Evolutionary conservation across 2,797 vertebrate genomes (phyloP).

Genomic region (Urophycis tenuis): DNA sequence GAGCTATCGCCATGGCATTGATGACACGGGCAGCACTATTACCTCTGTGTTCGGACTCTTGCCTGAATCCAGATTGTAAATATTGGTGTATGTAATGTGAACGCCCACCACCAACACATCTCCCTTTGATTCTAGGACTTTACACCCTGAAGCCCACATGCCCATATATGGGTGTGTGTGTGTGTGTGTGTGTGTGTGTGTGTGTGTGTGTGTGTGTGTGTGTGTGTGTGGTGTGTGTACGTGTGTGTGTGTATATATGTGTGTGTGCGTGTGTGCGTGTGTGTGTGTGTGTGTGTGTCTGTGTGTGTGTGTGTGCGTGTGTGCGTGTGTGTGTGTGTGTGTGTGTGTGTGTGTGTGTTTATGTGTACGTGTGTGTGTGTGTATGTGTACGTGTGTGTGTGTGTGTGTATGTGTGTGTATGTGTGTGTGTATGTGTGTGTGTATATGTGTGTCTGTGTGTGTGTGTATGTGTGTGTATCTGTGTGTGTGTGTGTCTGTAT

Average conservation of each 20-base stretch:
- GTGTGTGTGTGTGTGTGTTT: slow-evolving; percentile 1
- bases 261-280: not conserved
- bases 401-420: not conserved
- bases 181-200: too few relatives aligned
- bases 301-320: not conserved
- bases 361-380: too few relatives aligned
- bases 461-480: not conserved
- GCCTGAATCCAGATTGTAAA: too few relatives aligned
- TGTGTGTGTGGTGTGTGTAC: not conserved
- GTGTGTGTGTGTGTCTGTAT: not conserved
- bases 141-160: not conserved
- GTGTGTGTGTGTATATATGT: not conserved
- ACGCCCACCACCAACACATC: not conserved
- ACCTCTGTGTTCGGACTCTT: not conserved
- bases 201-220: not conserved
- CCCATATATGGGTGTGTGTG: not conserved
- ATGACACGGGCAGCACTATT: not conserved
- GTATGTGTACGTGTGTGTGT: not conserved
- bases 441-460: not conserved
- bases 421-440: not conserved
- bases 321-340: too few relatives aligned
- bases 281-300: not conserved
- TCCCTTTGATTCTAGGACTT: not conserved
- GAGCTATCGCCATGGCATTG: too few relatives aligned
- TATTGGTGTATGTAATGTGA: too few relatives aligned